Evolutionary conservation across 2,113 vertebrate genomes (phyloP).

Genomic region (Caracal caracal): DNA sequence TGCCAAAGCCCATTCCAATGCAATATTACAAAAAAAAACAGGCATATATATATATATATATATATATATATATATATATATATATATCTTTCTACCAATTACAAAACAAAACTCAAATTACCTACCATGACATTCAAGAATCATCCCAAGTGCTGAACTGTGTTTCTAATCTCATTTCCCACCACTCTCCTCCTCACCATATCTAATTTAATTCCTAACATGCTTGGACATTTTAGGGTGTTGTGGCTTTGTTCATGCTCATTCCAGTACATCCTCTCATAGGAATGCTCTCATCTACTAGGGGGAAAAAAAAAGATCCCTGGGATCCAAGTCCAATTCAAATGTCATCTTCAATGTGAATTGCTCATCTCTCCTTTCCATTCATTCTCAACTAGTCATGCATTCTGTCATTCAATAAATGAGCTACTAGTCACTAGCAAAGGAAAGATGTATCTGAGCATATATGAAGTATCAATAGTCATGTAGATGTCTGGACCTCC

Average conservation of each 20-base stretch:
- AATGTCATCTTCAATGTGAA: not conserved
- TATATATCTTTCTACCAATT: not conserved
- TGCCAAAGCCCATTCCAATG: not conserved
- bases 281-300: not conserved
- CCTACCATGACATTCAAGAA: not conserved
- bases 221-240: not conserved
- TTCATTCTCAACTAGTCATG: not conserved
- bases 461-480: not conserved
- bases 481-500: not conserved
- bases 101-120: not conserved
- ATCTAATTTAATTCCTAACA: not conserved
- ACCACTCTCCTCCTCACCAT: not conserved
- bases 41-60: not conserved
- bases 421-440: not conserved
- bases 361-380: not conserved
- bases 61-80: too few relatives aligned
- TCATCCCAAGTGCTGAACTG: not conserved
- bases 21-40: not conserved
- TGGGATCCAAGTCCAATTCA: not conserved
- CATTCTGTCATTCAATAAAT: not conserved
- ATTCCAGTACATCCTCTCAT: not conserved
- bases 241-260: not conserved
- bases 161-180: not conserved
- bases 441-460: not conserved
- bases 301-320: not conserved